These are phyloP conservation scores for Agriopis aurantiaria DNA, from an alignment of 2,888 invertebrate genomes.

Conservation along the genomic window DNA sequence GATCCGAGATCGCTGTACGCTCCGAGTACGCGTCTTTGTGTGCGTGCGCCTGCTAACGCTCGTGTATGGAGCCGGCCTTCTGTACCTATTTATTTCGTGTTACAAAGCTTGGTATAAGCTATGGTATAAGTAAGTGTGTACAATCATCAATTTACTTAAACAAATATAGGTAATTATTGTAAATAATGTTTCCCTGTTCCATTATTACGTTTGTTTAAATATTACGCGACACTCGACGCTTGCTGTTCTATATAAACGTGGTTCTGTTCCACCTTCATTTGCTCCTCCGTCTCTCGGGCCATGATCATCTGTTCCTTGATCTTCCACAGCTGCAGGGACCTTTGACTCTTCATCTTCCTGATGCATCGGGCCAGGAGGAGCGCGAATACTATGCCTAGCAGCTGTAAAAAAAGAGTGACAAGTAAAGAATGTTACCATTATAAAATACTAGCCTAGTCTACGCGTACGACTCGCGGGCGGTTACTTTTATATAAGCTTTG, in stretches of 20 bases:
- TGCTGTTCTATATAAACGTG: constrained; percentile 62
- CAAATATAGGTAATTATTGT: not conserved
- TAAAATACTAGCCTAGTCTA: no score
- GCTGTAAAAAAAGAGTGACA: constrained; percentile 71
- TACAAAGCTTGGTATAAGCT: not conserved
- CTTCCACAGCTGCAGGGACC: constrained; percentile 89
- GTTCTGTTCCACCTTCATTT: constrained; percentile 49
- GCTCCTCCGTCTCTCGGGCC: constrained; percentile 63
- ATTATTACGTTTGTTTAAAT: not conserved
- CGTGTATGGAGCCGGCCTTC: no score
- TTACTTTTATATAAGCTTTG: no score
- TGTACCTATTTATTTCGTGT: no score
- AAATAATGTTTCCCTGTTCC: not conserved
- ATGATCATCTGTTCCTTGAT: constrained; percentile 85
- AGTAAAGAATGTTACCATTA: no score
- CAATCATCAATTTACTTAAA: not conserved
- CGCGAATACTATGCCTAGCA: constrained; percentile 95
- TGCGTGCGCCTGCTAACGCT: no score
- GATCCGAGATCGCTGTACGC: no score
- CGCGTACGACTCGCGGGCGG: no score
- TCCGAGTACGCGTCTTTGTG: no score
- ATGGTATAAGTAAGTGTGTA: not conserved
- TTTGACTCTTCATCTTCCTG: constrained; percentile 90
- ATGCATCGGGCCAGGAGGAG: constrained; percentile 94
- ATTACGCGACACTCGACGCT: constrained; percentile 43